A percentile compares a stretch with the other conserved stretches of the same genome.
Conservation (phyloP, 2,113 vertebrate species). For the Misgurnus mizolepis region DNA sequence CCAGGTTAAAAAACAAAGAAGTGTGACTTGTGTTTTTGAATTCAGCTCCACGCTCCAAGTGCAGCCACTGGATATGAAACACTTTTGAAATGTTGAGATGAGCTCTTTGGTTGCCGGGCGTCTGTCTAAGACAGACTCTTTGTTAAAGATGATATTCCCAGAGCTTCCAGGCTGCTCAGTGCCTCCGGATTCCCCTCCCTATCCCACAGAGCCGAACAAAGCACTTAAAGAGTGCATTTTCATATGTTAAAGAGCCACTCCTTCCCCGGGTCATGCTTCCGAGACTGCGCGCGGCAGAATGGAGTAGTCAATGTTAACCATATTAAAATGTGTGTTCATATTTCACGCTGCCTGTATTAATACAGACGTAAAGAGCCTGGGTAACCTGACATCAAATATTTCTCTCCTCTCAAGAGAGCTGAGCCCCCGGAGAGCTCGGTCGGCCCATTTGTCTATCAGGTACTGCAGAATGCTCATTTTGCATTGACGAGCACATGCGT, state of each 20-base stretch:
- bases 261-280: constrained; percentile 42
- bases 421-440: constrained; percentile 15
- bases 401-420: constrained; percentile 11
- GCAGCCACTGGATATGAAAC: constrained; percentile 53
- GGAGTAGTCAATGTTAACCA: constrained; percentile 44
- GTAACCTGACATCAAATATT: constrained; percentile 44
- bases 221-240: constrained; percentile 52
- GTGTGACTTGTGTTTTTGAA: constrained; percentile 26
- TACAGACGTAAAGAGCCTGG: constrained; percentile 25
- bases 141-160: constrained; percentile 60
- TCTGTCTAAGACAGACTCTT: constrained; percentile 57
- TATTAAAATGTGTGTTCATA: constrained; percentile 38
- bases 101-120: constrained; percentile 53
- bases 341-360: constrained; percentile 35
- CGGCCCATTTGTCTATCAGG: constrained; percentile 36
- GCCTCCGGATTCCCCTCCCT: constrained; percentile 43
- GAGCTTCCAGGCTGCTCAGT: constrained; percentile 47
- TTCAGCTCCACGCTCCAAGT: constrained; percentile 30
- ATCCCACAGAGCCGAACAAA: constrained; percentile 37
- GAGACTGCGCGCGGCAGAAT: constrained; percentile 12
- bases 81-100: constrained; percentile 54
- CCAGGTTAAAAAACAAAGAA: constrained; percentile 16
- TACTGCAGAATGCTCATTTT: constrained; percentile 52
- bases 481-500: constrained; percentile 24
- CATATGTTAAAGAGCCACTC: constrained; percentile 54